phyloP scores from a whole-genome alignment of 2,888 invertebrate genomes.

The Chrysina gloriosa region DNA sequence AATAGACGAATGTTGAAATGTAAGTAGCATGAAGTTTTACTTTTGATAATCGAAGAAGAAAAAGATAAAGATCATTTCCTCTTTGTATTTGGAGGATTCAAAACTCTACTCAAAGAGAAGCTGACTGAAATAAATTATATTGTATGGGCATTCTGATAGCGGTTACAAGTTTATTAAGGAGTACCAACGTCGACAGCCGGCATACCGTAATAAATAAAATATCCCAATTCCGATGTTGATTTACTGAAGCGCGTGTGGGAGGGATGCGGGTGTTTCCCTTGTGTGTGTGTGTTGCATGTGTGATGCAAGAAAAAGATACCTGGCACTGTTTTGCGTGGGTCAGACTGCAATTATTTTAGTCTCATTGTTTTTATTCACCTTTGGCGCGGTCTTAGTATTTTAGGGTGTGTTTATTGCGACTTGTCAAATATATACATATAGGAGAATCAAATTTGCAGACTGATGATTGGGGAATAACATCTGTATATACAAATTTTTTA shows the following conservation, averaged over 20 bases:
- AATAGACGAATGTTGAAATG: slow-evolving; percentile 25
- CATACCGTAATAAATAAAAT: slow-evolving; percentile 59
- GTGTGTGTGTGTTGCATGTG: slow-evolving; percentile 7
- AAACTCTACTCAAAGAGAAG: slow-evolving; percentile 16
- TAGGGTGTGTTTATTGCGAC: slow-evolving; percentile 45
- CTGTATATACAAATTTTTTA: slow-evolving; percentile 30
- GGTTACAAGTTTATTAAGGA: slow-evolving; percentile 59
- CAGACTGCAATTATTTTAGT: slow-evolving; percentile 47
- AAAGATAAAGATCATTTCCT: slow-evolving; percentile 46
- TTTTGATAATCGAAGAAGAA: slow-evolving; percentile 37
- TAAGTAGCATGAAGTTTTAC: slow-evolving; percentile 48
- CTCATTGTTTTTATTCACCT: slow-evolving; percentile 44
- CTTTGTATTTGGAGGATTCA: slow-evolving; percentile 40
- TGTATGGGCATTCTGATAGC: slow-evolving; percentile 50
- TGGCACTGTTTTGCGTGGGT: slow-evolving; percentile 44
- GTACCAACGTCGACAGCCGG: slow-evolving; percentile 57
- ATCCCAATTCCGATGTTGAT: slow-evolving; percentile 58
- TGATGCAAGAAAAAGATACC: slow-evolving; percentile 26
- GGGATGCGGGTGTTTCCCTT: slow-evolving; percentile 51
- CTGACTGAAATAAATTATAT: slow-evolving; percentile 49
- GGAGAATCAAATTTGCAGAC: slow-evolving; percentile 43
- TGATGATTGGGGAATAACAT: slow-evolving; percentile 28
- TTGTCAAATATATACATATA: slow-evolving; percentile 23
- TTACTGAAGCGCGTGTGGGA: slow-evolving; percentile 51
- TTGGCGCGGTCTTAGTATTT: slow-evolving; percentile 45